A percentile compares a stretch with the other conserved stretches of the same genome.
phyloP scores from a whole-genome alignment of 1,140 invertebrate genomes.

The Drosophila murphyi region DNA sequence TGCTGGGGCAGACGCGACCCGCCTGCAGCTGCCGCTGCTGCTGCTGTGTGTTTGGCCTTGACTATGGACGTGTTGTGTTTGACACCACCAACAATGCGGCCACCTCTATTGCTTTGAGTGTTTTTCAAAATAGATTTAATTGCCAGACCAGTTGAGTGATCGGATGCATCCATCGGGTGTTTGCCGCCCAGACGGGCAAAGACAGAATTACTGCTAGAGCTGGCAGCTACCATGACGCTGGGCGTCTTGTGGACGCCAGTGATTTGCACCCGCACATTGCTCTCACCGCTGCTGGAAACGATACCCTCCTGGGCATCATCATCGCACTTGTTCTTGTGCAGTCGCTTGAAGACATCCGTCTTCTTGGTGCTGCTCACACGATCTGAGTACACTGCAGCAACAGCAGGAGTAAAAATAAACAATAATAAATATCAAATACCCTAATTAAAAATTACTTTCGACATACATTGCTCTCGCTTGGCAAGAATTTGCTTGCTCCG shows the following conservation, averaged over 20 bases:
- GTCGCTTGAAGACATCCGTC: constrained; percentile 67
- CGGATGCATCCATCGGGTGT: constrained; percentile 15
- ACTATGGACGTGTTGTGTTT: constrained; percentile 66
- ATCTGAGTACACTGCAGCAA: constrained; percentile 74
- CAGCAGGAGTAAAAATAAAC: background rate
- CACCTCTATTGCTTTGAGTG: constrained; percentile 41
- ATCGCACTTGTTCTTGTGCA: constrained; percentile 53
- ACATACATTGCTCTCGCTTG: constrained; percentile 78
- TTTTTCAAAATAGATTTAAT: constrained; percentile 83
- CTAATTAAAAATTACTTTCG: background rate
- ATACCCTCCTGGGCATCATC: constrained; percentile 69
- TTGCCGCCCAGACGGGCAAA: constrained; percentile 80
- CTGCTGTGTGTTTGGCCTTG: constrained; percentile 66
- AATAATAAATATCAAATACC: background rate
- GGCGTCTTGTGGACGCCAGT: constrained; percentile 37
- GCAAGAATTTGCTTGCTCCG: constrained; percentile 85
- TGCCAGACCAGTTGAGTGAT: constrained; percentile 40
- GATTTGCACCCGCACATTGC: constrained; percentile 58
- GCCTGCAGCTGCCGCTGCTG: constrained; percentile 17
- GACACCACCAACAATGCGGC: constrained; percentile 16
- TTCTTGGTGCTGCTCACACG: constrained; percentile 70
- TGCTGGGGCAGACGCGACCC: constrained; percentile 54
- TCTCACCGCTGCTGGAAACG: constrained; percentile 68
- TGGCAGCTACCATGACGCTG: constrained; percentile 15
- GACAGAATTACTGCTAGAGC: constrained; percentile 64